Base-by-base conservation (phyloP, 1,140 invertebrate species). In the Pogonomyrmex barbatus region DNA sequence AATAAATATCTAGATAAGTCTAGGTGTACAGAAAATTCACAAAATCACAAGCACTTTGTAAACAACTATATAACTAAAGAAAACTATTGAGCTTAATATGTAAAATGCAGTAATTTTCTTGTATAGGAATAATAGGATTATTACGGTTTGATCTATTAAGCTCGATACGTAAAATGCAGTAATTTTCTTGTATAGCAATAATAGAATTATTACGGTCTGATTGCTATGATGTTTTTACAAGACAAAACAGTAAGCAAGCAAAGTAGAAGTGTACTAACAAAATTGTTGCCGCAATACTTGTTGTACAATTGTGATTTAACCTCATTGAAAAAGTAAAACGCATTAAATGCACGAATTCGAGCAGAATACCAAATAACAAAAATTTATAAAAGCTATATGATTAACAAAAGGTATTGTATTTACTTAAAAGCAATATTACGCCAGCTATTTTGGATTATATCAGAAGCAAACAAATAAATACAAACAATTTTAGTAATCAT, bases 201-300 rank as follows among this genome's bases (percentile, higher is more conserved):
- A 77, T 56, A 54, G 33, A 65, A 79, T 79, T 79, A 79, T 73
- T 83, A 83, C 54, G 54, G 30, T 73, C 79, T 83, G 79, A 83
- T 73, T 83, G 79, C 10, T 68, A 17, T 8, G 6, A 83, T n/a
- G 71, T 56, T 83, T 45, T 60, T 73, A 42, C 30, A 73, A 83
- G 52, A 62, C 42, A 50, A 73, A 83, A 12, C 4, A 9, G 17
- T 14, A 54, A 67, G 12, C 62, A 54, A 79, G 62, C 47, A 79
- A 58, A 83, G 54, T 8, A 42, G 42, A 47, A 75, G n/a, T 33
- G 30, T 71, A 73, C 71, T 39, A 50, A 50, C 54, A n/a, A 75
- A 30, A 75, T 60, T 56, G n/a, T n/a, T n/a, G 68, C 73, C 50
- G 42, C 67, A 0, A 50, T 24, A 82, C 24, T 17, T 83, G 33